Evolutionary conservation across 2,888 invertebrate species (phyloP), one percentile per base, ranked within the genome.

Genomic region (Cyrtodaria siliqua): DNA sequence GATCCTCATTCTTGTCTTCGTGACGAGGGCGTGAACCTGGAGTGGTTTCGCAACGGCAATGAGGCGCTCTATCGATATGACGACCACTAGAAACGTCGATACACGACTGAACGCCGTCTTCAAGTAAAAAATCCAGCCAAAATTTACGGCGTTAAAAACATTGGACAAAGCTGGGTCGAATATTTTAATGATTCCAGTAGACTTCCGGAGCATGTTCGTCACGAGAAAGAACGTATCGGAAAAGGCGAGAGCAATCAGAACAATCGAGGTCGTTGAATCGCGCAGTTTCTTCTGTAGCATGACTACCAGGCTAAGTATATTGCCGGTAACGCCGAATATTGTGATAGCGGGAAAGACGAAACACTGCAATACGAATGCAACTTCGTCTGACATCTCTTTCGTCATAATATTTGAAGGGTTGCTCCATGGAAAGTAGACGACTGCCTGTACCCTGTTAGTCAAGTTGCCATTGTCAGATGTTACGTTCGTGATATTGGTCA

Each of bases 21-120:
- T 82, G 2, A 79, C 73, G 33, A 77, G 47, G 4, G 55, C 14
- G 33, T 71, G 74, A 26, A 78, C 79, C 42, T 82, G 76, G 38
- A 84, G 52, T 0, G 84, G 84, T 53, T 82, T 75, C 1, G 75
- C 67, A 2, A 84, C 84, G 18, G 84, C 84, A 9, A 84, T 71
- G 14, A 84, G 52, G 16, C 84, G 64, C 20, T 84, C 81, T 1
- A 75, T 38, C 0, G 77, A 79, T 8, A 84, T 82, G 8, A 81
- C 20, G 16, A 82, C 79, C 29, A 79, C 70, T 1, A 84, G 52
- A n/a, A 77, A 60, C 0, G 82, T 79, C 2, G 82, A 78, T 18
- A 75, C 63, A 1, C 84, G 71, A 60, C 79, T 81, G 47, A 84
- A 84, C 0, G 75, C 60, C 3, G 75, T 66, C 26, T 73, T 79